Evolutionary conservation across 2,888 invertebrate species (phyloP).

Genomic region (Yponomeuta malinellus): DNA sequence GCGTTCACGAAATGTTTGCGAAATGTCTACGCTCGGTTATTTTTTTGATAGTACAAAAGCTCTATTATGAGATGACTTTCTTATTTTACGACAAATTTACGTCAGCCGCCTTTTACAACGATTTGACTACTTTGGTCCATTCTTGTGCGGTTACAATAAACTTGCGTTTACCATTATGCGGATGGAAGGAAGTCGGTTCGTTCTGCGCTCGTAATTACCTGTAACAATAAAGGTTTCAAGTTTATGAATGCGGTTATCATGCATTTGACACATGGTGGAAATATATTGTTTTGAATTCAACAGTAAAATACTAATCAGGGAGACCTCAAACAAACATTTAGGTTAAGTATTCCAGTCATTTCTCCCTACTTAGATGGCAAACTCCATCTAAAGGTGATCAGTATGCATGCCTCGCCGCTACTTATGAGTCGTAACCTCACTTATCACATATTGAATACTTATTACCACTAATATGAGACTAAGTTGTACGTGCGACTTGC

Average conservation of each 20-base stretch:
- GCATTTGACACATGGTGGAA: not conserved
- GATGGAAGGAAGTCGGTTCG: conserved; percentile 43
- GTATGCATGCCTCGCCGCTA: conserved; percentile 15
- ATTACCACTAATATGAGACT: conserved; percentile 52
- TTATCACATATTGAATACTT: conserved; percentile 46
- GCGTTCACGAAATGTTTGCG: conserved; percentile 47
- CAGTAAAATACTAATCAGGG: not conserved
- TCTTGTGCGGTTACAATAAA: conserved; percentile 39
- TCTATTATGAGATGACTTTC: conserved; percentile 17
- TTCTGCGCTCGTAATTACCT: conserved; percentile 53
- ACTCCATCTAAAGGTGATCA: conserved; percentile 7
- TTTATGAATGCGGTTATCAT: conserved; percentile 20
- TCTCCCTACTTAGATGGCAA: not conserved
- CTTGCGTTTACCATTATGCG: conserved; percentile 26
- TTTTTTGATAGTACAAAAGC: conserved; percentile 27
- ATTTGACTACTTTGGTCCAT: conserved; percentile 27
- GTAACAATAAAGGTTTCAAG: conserved; percentile 38
- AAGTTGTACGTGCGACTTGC: conserved; percentile 4
- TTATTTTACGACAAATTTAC: conserved; percentile 48
- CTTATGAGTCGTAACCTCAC: conserved; percentile 27
- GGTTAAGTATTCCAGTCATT: not conserved
- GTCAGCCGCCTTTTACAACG: conserved; percentile 34
- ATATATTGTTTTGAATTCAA: not conserved
- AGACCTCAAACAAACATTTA: not conserved
- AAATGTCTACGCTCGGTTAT: conserved; percentile 38